Base-by-base conservation (phyloP, 1,140 invertebrate genomes). In the Eupeodes corollae region DNA sequence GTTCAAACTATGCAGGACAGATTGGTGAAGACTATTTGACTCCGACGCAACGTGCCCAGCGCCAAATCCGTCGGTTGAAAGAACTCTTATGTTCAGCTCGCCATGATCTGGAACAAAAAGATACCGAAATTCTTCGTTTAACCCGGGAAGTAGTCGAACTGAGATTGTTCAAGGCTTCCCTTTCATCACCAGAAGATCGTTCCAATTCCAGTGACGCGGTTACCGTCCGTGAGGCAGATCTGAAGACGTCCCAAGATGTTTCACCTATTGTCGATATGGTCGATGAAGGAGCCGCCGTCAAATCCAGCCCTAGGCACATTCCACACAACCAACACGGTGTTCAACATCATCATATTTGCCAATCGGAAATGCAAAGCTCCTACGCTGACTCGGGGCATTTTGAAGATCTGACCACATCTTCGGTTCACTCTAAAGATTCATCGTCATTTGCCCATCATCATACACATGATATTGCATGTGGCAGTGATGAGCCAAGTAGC, bases 381-480 rank as follows among this genome's bases (percentile, higher is more conserved):
- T 79, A 86, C 55, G 80, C 84, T 14, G 87, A 90, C 69, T 89
- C 86, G 5, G 87, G 87, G 9, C 84, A 88, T 69, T 88, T 85
- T 69, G 87, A 89, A 66, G 86, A 90, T 68, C 71, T 82, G 38
- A 78, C 78, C 34, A 78, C 79, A 55, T 82, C 80, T 37, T 83
- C 83, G 38, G 68, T 83, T 52, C 76, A 84, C 64, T 84, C 82
- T 30, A 84, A 84, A 67, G 82, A 84, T 54, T 82, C 80, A n/a
- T 37, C 35, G 35, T 26, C 35, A 37, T 52, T 41, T 38, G 44
- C 38, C n/a, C 35, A 42, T 6, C 68, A 70, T 50, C 60, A 75
- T 26, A 75, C 73, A 33, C 73, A 74, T 54, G 75, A 76, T 54
- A 75, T 71, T 30, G 70, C 66, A 31, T 74, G 74, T 34, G 73